Conservation (phyloP, 2,797 vertebrate species). For the Euphonia xanthogaster region DNA sequence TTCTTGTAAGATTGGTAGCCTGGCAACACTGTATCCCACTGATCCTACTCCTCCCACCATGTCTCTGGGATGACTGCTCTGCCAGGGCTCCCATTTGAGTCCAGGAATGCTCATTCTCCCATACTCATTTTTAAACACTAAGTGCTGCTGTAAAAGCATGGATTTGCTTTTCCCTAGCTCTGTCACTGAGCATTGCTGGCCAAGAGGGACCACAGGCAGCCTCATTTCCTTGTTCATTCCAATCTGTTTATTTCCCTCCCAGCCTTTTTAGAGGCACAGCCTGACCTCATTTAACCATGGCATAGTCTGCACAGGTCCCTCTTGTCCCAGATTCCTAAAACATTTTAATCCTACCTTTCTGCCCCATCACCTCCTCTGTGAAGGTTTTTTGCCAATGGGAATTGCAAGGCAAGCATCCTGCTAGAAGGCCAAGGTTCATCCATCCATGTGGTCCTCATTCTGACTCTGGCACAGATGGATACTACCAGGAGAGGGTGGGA, state of each 20-base stretch:
- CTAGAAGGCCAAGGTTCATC: background rate
- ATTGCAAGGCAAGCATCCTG: background rate
- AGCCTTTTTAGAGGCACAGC: background rate
- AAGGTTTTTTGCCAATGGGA: background rate
- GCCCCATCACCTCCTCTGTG: background rate
- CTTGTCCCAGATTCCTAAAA: background rate
- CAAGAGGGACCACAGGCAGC: background rate
- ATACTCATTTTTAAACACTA: background rate
- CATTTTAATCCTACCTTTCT: background rate
- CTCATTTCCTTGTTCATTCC: background rate
- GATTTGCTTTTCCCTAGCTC: background rate
- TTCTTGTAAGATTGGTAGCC: background rate
- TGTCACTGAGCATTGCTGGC: background rate
- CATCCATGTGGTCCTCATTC: accelerated
- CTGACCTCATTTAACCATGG: background rate
- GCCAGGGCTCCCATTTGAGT: background rate
- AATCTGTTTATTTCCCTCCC: background rate
- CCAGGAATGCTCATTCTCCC: background rate
- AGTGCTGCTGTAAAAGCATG: background rate
- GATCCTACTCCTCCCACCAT: background rate
- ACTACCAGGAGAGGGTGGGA: background rate
- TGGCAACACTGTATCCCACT: background rate
- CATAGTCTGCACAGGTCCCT: background rate
- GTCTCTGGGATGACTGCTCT: background rate
- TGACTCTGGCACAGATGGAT: background rate